These are phyloP conservation scores for Microcebus griseorufus DNA, from an alignment of 2,113 vertebrate species.

Conservation along the genomic window DNA sequence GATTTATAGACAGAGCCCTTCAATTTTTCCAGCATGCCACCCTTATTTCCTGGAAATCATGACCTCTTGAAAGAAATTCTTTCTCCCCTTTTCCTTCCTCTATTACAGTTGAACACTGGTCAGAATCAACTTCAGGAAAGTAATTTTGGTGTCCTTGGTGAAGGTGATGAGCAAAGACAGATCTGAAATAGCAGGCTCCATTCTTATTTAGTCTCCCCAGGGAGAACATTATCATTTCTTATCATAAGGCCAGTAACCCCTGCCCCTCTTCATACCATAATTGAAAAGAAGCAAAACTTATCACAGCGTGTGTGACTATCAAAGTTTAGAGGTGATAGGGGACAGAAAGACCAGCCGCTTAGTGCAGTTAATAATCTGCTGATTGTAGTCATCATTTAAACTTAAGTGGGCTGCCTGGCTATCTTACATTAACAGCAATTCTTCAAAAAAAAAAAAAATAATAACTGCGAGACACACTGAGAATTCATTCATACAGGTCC, in stretches of 20 bases:
- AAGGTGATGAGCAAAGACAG: not conserved
- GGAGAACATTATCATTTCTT: slow-evolving; percentile 16
- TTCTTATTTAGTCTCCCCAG: slow-evolving; percentile 60
- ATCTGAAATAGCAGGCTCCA: not conserved
- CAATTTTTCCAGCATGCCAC: not conserved
- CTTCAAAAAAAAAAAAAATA: not conserved
- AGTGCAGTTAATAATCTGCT: slow-evolving; percentile 23
- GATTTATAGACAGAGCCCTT: not conserved
- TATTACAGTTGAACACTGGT: slow-evolving; percentile 3
- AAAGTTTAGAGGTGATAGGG: slow-evolving; percentile 33
- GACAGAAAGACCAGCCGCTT: not conserved
- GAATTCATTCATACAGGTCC: not conserved
- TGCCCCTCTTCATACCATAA: not conserved
- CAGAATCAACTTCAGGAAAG: not conserved
- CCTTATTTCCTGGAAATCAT: not conserved
- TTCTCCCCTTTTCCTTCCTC: not conserved
- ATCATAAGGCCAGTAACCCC: slow-evolving; percentile 15
- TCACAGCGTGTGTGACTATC: not conserved
- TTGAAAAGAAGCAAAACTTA: slow-evolving; percentile 23
- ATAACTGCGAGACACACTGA: not conserved
- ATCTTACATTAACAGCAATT: not conserved
- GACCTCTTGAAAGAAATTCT: not conserved
- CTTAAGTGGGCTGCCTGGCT: not conserved
- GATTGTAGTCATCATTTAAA: not conserved
- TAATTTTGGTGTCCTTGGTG: slow-evolving; percentile 62